Conservation (phyloP, 2,888 invertebrate species). For the Vesta saturnalis region DNA sequence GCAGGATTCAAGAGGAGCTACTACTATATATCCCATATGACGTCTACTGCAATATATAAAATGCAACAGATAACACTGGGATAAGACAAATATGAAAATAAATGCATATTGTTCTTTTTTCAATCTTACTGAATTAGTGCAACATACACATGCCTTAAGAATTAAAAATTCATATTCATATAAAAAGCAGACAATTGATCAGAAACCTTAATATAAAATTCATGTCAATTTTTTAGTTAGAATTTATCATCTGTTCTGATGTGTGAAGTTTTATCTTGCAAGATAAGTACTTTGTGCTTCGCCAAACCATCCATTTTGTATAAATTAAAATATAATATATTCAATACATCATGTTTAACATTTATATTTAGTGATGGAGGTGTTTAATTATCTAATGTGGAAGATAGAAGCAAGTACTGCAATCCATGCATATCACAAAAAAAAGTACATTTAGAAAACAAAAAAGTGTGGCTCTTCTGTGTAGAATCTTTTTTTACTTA, state of each 20-base stretch:
- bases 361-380: not conserved
- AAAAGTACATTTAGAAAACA: slow-evolving; percentile 4
- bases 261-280: not conserved
- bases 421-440: slow-evolving; percentile 13
- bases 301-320: not conserved
- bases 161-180: no score
- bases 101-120: no score
- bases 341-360: no score
- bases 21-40: not conserved
- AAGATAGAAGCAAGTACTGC: slow-evolving; percentile 9
- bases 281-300: not conserved
- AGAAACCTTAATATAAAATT: not conserved
- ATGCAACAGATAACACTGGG: slow-evolving; percentile 1
- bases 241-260: not conserved
- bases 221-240: not conserved
- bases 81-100: not conserved
- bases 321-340: no score
- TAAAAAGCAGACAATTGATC: not conserved
- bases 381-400: not conserved
- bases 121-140: no score
- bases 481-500: not conserved
- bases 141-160: no score
- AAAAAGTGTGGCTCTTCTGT: slow-evolving; percentile 8
- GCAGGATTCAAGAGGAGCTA: not conserved
- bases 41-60: not conserved